A percentile compares a stretch with the other conserved stretches of the same genome.
Conservation (phyloP, 2,888 invertebrate species). For the Lycocerus yunnanus region DNA sequence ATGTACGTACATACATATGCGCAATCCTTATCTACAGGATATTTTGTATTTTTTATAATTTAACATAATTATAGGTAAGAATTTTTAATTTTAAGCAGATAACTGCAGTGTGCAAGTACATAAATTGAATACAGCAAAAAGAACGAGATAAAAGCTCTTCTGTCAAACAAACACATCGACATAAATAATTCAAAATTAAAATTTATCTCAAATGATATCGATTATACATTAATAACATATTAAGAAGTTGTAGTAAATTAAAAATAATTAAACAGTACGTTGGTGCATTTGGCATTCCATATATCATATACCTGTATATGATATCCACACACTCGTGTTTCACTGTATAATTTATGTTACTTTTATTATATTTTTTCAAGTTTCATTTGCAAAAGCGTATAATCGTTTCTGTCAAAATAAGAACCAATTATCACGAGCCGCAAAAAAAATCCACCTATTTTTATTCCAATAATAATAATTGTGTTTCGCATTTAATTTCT, state of each 20-base stretch:
- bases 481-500: not conserved
- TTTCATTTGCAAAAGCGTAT: constrained; percentile 18
- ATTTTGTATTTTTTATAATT: not conserved
- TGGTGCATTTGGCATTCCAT: constrained; percentile 32
- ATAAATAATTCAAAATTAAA: constrained; percentile 23
- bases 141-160: not conserved
- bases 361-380: constrained; percentile 27
- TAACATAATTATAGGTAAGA: not conserved
- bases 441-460: constrained; percentile 1
- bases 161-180: not conserved
- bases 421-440: constrained; percentile 17
- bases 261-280: constrained; percentile 51
- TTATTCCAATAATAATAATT: too few relatives aligned
- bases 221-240: constrained; percentile 51
- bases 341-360: constrained; percentile 27
- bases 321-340: constrained; percentile 22
- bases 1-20: too few relatives aligned
- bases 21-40: not conserved
- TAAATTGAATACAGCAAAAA: not conserved
- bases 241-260: constrained; percentile 49
- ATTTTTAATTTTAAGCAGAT: not conserved
- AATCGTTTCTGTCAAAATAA: constrained; percentile 22
- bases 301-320: constrained; percentile 25
- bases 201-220: constrained; percentile 49
- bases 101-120: not conserved